Conservation (phyloP, 2,888 invertebrate species). For the Nemoura dubitans region DNA sequence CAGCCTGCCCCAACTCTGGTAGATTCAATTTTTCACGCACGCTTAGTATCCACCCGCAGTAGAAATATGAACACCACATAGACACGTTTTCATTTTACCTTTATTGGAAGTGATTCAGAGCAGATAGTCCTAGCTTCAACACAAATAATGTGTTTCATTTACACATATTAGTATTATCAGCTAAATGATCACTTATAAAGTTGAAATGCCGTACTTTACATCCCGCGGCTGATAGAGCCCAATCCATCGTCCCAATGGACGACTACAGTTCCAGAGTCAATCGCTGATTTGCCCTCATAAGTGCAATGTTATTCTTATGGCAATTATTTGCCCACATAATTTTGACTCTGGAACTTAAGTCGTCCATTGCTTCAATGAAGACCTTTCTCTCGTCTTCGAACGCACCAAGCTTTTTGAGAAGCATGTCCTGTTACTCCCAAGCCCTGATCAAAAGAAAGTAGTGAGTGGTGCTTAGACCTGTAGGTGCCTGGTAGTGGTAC, state of each 20-base stretch:
- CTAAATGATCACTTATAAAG: not conserved
- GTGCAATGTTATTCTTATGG: too few species aligned
- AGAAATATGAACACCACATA: not conserved
- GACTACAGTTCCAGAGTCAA: not conserved
- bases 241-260: not conserved
- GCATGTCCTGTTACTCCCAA: not conserved
- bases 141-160: not conserved
- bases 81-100: not conserved
- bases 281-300: too few species aligned
- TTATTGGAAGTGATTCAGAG: not conserved
- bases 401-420: not conserved
- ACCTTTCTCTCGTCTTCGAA: not conserved
- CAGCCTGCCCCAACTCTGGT: not conserved
- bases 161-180: not conserved
- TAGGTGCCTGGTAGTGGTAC: constrained; percentile 10
- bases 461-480: not conserved
- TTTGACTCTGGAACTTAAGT: too few species aligned
- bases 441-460: not conserved
- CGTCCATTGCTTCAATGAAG: not conserved
- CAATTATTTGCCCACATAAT: too few species aligned
- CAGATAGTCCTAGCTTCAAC: not conserved
- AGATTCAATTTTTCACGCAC: not conserved
- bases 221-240: not conserved
- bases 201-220: not conserved
- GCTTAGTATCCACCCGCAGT: not conserved